phyloP scores from a whole-genome alignment of 2,797 vertebrate species.

The Toxotes lorentzi region DNA sequence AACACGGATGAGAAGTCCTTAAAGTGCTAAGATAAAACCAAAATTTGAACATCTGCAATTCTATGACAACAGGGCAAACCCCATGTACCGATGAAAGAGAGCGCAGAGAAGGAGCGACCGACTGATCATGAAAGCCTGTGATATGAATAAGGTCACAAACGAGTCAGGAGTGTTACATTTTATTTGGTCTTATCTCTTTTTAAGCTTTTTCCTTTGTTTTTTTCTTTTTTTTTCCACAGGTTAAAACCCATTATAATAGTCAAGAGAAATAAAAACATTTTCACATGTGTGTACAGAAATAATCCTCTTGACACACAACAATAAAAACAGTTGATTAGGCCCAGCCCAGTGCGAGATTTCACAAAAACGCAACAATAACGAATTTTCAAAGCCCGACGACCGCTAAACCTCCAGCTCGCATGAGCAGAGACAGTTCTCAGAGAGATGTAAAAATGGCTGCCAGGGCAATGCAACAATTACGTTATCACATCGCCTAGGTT shows the following conservation, averaged over 20 bases:
- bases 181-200: constrained; percentile 86
- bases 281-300: constrained; percentile 80
- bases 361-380: constrained; percentile 70
- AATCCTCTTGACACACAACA: constrained; percentile 70
- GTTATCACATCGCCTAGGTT: constrained; percentile 66
- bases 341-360: constrained; percentile 87
- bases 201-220: constrained; percentile 72
- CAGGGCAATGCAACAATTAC: constrained; percentile 58
- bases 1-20: too few species aligned
- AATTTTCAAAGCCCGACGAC: constrained; percentile 70
- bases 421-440: constrained; percentile 57
- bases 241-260: constrained; percentile 86
- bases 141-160: constrained; percentile 26
- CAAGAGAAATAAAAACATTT: constrained; percentile 78
- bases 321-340: constrained; percentile 85
- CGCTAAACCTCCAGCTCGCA: constrained; percentile 50
- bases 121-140: neutral
- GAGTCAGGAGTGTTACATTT: constrained; percentile 82
- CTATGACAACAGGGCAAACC: neutral
- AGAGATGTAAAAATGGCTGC: constrained; percentile 64
- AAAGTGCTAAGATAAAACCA: too few species aligned
- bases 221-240: constrained; percentile 81
- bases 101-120: neutral
- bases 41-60: too few species aligned
- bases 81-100: neutral